These are phyloP conservation scores for Diceros bicornis DNA, from an alignment of 2,797 vertebrate species.

Conservation along the genomic window DNA sequence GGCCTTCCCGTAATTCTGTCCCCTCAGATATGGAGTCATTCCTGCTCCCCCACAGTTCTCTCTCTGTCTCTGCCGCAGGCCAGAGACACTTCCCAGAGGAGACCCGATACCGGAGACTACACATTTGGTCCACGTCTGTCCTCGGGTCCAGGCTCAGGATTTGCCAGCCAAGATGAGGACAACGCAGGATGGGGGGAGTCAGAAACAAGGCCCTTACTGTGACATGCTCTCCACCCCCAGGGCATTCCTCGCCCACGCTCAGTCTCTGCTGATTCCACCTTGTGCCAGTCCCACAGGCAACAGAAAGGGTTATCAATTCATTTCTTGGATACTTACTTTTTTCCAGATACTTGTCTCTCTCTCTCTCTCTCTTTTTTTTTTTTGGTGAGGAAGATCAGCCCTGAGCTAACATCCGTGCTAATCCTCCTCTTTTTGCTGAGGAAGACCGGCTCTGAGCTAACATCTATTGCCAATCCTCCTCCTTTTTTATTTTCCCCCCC, in stretches of 20 bases:
- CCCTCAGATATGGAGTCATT: background rate
- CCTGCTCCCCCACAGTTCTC: background rate
- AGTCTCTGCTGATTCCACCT: background rate
- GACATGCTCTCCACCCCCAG: background rate
- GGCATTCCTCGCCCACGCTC: background rate
- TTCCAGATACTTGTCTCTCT: background rate
- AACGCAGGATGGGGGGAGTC: fast-evolving
- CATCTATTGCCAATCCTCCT: too few relatives aligned
- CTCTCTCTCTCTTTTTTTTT: background rate
- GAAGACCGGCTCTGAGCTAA: too few relatives aligned
- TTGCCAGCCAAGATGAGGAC: background rate
- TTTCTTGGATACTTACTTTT: background rate
- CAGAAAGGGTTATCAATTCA: background rate
- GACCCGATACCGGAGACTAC: background rate
- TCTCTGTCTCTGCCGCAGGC: background rate
- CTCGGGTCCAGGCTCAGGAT: background rate
- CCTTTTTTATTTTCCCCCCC: too few relatives aligned
- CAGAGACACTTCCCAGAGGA: background rate
- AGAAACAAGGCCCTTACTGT: background rate
- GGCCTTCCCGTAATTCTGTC: background rate
- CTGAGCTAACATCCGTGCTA: too few relatives aligned
- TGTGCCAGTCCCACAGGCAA: background rate
- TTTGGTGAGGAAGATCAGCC: too few relatives aligned
- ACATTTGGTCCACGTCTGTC: background rate
- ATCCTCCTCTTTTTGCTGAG: too few relatives aligned